A percentile compares a stretch with the other conserved stretches of the same genome.
phyloP scores from a whole-genome alignment of 1,140 invertebrate genomes.

The Papilio polyxenes region DNA sequence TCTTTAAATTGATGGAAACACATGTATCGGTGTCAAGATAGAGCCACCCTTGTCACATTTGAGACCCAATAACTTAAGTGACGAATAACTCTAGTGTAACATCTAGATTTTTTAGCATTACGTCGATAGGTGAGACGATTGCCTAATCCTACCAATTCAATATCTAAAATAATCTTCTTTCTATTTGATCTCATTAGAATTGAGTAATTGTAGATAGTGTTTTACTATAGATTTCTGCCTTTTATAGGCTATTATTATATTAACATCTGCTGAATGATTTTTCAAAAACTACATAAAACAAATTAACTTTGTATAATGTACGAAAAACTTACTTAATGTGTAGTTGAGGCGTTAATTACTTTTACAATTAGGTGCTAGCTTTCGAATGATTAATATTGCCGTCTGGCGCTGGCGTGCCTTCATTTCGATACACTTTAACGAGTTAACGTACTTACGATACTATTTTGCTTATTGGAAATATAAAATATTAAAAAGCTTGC shows the following conservation, averaged over 20 bases:
- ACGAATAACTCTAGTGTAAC: too few relatives aligned
- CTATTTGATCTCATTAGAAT: too few relatives aligned
- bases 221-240: too few relatives aligned
- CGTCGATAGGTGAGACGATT: too few relatives aligned
- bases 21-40: not conserved
- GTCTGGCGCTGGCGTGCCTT: slow-evolving; percentile 7
- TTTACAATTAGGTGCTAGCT: slow-evolving; percentile 16
- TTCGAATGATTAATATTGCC: slow-evolving; percentile 21
- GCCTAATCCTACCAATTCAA: too few relatives aligned
- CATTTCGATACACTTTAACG: not conserved
- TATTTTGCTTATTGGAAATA: slow-evolving; percentile 10
- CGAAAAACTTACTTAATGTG: not conserved
- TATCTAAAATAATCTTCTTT: too few relatives aligned
- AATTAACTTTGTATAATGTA: not conserved
- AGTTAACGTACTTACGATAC: slow-evolving; percentile 3
- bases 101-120: too few relatives aligned
- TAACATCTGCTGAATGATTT: too few relatives aligned
- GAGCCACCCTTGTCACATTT: not conserved
- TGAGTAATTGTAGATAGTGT: too few relatives aligned
- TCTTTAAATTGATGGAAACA: not conserved
- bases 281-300: not conserved
- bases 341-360: slow-evolving; percentile 3
- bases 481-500: not conserved
- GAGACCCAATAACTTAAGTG: too few relatives aligned
- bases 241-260: too few relatives aligned